Conservation (phyloP, 2,888 invertebrate species). For the Macrophya annulata region DNA sequence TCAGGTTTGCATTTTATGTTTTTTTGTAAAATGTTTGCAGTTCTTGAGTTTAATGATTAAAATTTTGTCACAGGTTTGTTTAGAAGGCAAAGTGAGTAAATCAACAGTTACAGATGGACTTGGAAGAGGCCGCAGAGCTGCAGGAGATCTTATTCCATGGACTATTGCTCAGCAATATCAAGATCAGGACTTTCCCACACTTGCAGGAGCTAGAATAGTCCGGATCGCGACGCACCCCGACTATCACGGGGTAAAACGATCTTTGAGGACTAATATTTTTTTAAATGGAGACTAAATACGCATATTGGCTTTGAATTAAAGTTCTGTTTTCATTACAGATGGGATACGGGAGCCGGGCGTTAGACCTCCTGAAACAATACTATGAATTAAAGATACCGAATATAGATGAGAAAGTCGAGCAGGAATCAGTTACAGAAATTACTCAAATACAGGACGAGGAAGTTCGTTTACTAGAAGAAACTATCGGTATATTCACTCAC, state of each 20-base stretch:
- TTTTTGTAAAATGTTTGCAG: constrained; percentile 12
- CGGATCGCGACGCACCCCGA: constrained; percentile 99
- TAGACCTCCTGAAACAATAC: constrained; percentile 92
- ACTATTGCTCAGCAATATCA: constrained; percentile 98
- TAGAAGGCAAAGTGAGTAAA: constrained; percentile 89
- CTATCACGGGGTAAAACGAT: constrained; percentile 88
- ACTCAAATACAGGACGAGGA: constrained; percentile 82
- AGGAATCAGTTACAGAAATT: constrained; percentile 77
- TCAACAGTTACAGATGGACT: constrained; percentile 88
- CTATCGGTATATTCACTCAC: constrained; percentile 82
- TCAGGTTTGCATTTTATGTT: constrained; percentile 82
- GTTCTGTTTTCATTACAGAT: constrained; percentile 83
- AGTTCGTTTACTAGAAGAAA: constrained; percentile 86
- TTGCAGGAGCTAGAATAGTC: constrained; percentile 95
- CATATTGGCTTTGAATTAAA: constrained; percentile 44
- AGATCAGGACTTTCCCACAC: constrained; percentile 94
- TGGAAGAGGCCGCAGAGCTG: constrained; percentile 93
- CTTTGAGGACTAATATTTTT: constrained; percentile 37
- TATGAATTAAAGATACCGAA: constrained; percentile 91
- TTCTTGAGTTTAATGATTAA: neutral
- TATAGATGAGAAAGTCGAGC: constrained; percentile 82
- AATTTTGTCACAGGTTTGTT: constrained; percentile 80
- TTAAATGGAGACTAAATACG: constrained; percentile 1
- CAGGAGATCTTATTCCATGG: constrained; percentile 99
- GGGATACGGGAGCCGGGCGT: constrained; percentile 97